Evolutionary conservation across 2,113 vertebrate species (phyloP).

Genomic region (Syngnathus floridae): DNA sequence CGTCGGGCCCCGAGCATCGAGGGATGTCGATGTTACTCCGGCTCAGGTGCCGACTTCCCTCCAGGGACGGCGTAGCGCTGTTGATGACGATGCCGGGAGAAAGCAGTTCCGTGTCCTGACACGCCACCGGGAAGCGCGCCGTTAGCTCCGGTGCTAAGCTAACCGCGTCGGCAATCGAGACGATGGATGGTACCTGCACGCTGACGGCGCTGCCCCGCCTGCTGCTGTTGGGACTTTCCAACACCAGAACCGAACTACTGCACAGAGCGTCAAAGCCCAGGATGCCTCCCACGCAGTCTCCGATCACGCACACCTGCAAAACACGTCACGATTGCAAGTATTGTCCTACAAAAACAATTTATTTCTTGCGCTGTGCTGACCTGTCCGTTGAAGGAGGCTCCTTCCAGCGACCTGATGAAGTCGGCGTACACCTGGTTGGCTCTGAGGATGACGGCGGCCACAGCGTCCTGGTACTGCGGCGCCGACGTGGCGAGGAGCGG

Average conservation of each 20-base stretch:
- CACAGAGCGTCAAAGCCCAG: conserved; percentile 92
- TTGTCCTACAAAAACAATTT: too few relatives aligned
- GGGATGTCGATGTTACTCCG: conserved; percentile 97
- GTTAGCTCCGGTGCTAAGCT: neutral
- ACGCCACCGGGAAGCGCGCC: neutral
- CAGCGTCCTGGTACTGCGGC: conserved; percentile 91
- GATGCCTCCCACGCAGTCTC: conserved; percentile 96
- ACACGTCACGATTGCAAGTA: neutral
- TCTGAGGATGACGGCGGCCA: conserved; percentile 85
- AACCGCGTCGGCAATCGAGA: too few relatives aligned
- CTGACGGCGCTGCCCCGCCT: conserved; percentile 88
- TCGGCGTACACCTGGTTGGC: conserved; percentile 91
- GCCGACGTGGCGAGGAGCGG: conserved; percentile 91
- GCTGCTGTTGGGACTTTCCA: conserved; percentile 92
- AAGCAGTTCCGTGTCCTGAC: conserved; percentile 87
- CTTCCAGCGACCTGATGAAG: conserved; percentile 88
- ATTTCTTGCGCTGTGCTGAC: conserved; percentile 58
- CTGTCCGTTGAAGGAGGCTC: conserved; percentile 84
- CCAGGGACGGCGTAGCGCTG: conserved; percentile 76
- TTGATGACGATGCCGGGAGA: conserved; percentile 86
- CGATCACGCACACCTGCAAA: conserved; percentile 88
- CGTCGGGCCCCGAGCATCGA: conserved; percentile 78
- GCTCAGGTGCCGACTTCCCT: conserved; percentile 90
- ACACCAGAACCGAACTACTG: conserved; percentile 82
- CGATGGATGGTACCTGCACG: conserved; percentile 75